phyloP scores from a whole-genome alignment of 1,140 invertebrate genomes.

The Coptotermes formosanus region DNA sequence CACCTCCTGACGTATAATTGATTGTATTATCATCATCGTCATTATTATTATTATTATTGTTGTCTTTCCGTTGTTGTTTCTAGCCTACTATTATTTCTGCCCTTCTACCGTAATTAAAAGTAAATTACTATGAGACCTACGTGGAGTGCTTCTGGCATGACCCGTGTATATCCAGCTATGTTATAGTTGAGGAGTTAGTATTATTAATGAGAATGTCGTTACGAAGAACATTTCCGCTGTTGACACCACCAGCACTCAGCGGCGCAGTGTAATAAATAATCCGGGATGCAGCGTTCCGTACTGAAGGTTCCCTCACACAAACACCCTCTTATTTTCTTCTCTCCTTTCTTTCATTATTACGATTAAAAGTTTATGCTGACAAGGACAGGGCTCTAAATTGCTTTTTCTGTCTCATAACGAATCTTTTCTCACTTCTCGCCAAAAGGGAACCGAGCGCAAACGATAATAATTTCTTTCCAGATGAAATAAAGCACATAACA shows the following conservation, averaged over 20 bases:
- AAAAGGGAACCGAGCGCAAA: background rate
- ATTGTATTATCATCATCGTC: too few species aligned
- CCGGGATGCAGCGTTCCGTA: background rate
- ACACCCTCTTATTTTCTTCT: background rate
- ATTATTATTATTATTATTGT: too few species aligned
- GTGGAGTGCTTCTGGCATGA: too few species aligned
- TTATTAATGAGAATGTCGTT: background rate
- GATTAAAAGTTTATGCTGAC: conserved; percentile 26
- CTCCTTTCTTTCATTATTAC: conserved; percentile 18
- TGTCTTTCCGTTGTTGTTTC: too few species aligned
- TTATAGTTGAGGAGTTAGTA: background rate
- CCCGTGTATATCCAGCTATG: too few species aligned
- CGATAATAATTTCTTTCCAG: conserved; percentile 27
- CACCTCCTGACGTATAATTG: too few species aligned
- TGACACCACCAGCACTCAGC: background rate
- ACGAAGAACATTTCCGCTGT: background rate
- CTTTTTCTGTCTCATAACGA: conserved; percentile 25
- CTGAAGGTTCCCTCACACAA: background rate
- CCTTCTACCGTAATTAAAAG: too few species aligned
- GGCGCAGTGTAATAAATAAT: background rate
- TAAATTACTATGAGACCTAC: too few species aligned
- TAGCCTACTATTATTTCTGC: too few species aligned
- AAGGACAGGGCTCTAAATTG: conserved; percentile 26
- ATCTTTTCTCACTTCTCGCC: conserved; percentile 14
- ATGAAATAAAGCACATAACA: conserved; percentile 22